Conservation (phyloP, 2,797 vertebrate species). For the Myoxocephalus aenaeus region DNA sequence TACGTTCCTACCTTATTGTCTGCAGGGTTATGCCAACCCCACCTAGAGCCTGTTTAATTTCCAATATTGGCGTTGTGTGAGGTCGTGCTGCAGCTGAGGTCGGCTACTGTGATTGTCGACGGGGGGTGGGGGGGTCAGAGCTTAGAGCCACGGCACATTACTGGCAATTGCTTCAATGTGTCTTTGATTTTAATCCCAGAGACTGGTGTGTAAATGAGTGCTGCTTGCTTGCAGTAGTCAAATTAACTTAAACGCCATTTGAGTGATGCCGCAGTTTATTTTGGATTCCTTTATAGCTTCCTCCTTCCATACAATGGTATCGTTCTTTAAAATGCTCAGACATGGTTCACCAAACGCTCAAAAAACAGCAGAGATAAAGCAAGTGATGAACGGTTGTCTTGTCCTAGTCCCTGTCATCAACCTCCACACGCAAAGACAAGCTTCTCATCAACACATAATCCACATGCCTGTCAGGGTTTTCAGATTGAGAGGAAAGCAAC, state of each 20-base stretch:
- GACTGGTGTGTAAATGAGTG: constrained; percentile 14
- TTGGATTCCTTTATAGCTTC: constrained; percentile 31
- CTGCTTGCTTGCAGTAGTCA: constrained; percentile 37
- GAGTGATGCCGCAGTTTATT: constrained; percentile 42
- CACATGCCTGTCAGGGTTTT: constrained; percentile 18
- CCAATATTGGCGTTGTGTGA: constrained; percentile 61
- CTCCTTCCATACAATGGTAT: constrained; percentile 20
- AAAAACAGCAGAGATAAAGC: background rate
- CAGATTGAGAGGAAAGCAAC: constrained; percentile 29
- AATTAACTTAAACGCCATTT: constrained; percentile 37
- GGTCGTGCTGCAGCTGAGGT: constrained; percentile 41
- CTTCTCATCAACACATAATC: constrained; percentile 25
- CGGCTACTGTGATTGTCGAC: constrained; percentile 41
- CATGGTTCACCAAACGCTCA: constrained; percentile 31
- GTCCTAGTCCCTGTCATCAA: constrained; percentile 18
- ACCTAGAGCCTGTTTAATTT: constrained; percentile 64
- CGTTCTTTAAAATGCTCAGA: constrained; percentile 35
- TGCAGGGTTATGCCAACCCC: constrained; percentile 73
- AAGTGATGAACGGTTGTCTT: constrained; percentile 31
- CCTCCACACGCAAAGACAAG: background rate
- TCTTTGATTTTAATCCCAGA: constrained; percentile 43
- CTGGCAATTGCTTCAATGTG: constrained; percentile 41
- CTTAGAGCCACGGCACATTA: constrained; percentile 28
- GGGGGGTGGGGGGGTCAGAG: background rate
- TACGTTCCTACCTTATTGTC: constrained; percentile 68